Base-by-base conservation (phyloP, 2,113 vertebrate genomes). In the Calyptomena viridis region DNA sequence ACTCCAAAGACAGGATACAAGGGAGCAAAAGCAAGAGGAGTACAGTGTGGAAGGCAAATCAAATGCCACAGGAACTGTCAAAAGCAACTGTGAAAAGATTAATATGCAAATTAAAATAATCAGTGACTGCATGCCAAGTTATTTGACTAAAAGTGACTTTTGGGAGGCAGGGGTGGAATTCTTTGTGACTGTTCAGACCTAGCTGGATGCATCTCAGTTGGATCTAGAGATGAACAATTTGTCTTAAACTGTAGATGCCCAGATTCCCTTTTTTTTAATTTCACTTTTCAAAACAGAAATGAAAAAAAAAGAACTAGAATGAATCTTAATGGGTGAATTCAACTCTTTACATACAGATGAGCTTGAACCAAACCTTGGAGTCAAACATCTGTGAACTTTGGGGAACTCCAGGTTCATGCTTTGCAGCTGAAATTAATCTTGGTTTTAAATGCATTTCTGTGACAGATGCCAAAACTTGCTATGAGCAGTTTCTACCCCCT, bases 371-470 rank as follows among this genome's bases (percentile, higher is more conserved):
- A 90, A 92, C 52, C 68, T 86, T 55, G 49, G 68, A 94, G 80
- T 91, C 56, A 92, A 87, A 93, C 52, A 87, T 81, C 89, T 92
- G 81, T 82, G 33, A 79, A 53, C 81, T 95, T 87, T 71, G 81
- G 58, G 15, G 84, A 95, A 89, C 83, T 84, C 56, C 58, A 89
- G 40, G 50, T 87, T 92, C 74, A 53, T 49, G 31, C 20, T 93
- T 87, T 94, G 74, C 87, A 89, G 84, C 69, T 95, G 91, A 87
- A 95, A 53, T 44, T 87, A 53, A 13, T 89, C 66, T 94, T 49
- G 15, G 11, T 69, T 93, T 93, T 69, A 93, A 84, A 76, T 55
- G 66, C 7, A 37, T 72, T 89, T 89, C 89, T 89, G 66, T 89
- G 69, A 79, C 62, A 83, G 76, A 72, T 73, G 69, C 73, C 62